Conservation (phyloP, 1,140 invertebrate genomes). For the Pemphigus obesinymphae region DNA sequence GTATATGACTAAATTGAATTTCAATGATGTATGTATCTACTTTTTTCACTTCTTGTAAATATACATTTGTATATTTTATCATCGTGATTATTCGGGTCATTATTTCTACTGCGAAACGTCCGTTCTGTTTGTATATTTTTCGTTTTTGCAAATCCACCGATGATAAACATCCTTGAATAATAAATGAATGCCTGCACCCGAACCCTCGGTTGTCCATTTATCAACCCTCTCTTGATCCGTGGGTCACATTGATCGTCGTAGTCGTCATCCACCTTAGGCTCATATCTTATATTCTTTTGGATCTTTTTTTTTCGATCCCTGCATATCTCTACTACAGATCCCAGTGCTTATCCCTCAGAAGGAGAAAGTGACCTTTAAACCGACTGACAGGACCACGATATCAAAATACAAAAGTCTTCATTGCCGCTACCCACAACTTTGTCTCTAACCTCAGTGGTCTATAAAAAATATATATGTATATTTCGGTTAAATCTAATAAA, state of each 20-base stretch:
- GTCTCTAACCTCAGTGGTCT: no score
- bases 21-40: no score
- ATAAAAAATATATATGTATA: no score
- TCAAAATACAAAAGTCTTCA: no score
- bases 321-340: no score
- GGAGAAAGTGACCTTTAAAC: no score
- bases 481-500: no score
- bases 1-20: no score
- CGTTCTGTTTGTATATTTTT: constrained; percentile 21
- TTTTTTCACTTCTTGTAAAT: not conserved
- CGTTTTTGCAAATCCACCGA: constrained; percentile 28
- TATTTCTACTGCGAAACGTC: constrained; percentile 16
- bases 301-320: not conserved
- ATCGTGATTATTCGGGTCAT: constrained; percentile 34
- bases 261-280: constrained; percentile 9
- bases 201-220: not conserved
- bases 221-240: not conserved
- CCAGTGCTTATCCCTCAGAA: no score
- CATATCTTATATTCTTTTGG: constrained; percentile 20
- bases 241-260: constrained; percentile 9
- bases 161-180: constrained; percentile 41
- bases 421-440: no score
- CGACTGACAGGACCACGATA: no score
- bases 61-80: constrained; percentile 34
- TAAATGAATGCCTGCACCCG: constrained; percentile 21